Evolutionary conservation across 2,888 invertebrate species (phyloP).

Genomic region (Latrodectus hesperus): DNA sequence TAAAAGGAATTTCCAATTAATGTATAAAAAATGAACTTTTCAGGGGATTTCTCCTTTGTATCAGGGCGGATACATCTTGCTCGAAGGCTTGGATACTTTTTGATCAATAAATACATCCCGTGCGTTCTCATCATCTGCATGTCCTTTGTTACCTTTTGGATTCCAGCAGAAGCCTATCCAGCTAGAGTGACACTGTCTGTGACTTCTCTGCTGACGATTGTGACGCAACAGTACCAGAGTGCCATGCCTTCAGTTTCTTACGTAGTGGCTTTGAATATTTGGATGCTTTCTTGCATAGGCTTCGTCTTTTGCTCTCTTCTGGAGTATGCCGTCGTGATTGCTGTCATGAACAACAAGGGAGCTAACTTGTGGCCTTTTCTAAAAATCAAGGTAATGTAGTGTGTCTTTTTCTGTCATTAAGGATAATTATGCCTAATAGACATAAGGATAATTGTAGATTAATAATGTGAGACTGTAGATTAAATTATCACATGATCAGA

Average conservation of each 20-base stretch:
- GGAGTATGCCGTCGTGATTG: constrained; percentile 71
- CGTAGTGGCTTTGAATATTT: constrained; percentile 72
- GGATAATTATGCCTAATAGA: too few species aligned
- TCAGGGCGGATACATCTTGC: constrained; percentile 61
- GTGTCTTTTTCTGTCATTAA: too few species aligned
- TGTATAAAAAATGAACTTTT: neutral
- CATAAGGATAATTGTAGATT: too few species aligned
- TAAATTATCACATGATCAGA: too few species aligned
- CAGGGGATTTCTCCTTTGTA: constrained; percentile 69
- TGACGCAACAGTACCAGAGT: constrained; percentile 70
- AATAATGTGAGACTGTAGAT: too few species aligned
- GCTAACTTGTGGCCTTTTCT: constrained; percentile 50
- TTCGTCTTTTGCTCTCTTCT: constrained; percentile 72
- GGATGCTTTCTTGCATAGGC: constrained; percentile 72
- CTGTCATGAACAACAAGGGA: constrained; percentile 65
- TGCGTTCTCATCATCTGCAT: constrained; percentile 69
- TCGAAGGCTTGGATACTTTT: constrained; percentile 65
- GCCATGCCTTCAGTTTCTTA: constrained; percentile 73
- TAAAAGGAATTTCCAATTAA: too few species aligned
- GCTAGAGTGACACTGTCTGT: constrained; percentile 77
- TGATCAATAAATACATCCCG: constrained; percentile 69
- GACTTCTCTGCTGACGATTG: constrained; percentile 85
- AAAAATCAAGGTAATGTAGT: constrained; percentile 39
- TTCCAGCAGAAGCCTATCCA: constrained; percentile 70
- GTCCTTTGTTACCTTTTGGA: constrained; percentile 71